phyloP scores from a whole-genome alignment of 2,797 vertebrate species.

The Mycteria americana region DNA sequence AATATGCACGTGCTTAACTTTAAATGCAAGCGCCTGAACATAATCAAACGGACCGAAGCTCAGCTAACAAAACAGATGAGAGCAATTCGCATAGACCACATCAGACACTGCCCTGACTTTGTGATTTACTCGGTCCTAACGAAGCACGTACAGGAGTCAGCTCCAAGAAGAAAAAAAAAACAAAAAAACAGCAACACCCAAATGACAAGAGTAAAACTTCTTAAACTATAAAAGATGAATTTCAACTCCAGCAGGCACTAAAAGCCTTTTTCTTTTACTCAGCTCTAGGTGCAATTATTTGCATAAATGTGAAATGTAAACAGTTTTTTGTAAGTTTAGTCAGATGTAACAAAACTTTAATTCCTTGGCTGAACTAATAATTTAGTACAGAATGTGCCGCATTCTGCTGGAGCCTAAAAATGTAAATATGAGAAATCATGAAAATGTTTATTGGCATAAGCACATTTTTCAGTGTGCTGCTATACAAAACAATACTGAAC shows the following conservation, averaged over 20 bases:
- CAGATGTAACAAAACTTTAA: neutral
- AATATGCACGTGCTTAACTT: neutral
- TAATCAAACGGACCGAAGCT: neutral
- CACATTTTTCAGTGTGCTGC: neutral
- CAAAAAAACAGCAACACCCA: neutral
- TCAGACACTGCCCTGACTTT: neutral
- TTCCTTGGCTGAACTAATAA: neutral
- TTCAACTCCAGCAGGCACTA: neutral
- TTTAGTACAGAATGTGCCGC: neutral
- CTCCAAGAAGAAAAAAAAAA: neutral
- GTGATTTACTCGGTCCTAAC: neutral
- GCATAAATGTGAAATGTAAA: neutral
- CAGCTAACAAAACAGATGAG: neutral
- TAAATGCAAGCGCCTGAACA: neutral
- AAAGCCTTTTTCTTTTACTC: neutral
- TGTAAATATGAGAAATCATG: neutral
- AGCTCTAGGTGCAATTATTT: neutral
- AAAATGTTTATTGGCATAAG: neutral
- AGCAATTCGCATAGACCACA: neutral
- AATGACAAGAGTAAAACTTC: neutral
- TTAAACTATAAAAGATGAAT: neutral
- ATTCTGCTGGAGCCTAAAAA: neutral
- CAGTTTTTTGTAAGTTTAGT: neutral
- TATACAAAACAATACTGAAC: neutral
- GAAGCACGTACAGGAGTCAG: rapidly evolving